A percentile compares a stretch with the other conserved stretches of the same genome.
These are phyloP conservation scores for Chalcis sispes DNA, from an alignment of 2,888 invertebrate species.

Conservation along the genomic window DNA sequence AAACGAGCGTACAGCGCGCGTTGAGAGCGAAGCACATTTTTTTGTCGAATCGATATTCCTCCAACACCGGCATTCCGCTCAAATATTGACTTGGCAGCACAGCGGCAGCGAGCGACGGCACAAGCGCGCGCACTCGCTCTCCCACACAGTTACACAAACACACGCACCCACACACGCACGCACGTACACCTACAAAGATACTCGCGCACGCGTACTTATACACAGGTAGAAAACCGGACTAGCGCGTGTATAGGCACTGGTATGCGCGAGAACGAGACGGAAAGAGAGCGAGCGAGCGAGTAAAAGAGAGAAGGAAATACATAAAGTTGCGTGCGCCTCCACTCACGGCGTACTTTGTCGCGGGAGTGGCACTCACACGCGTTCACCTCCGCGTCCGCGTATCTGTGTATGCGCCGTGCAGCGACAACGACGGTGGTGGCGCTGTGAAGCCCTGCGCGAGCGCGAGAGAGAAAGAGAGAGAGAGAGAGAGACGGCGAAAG, in stretches of 20 bases:
- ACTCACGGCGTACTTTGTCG: too few species aligned
- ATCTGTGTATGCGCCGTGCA: background rate
- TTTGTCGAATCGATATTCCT: conserved; percentile 72
- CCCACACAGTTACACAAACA: background rate
- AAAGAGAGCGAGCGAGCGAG: background rate
- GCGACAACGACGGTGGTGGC: conserved; percentile 6
- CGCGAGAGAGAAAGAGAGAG: background rate
- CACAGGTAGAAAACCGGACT: too few species aligned
- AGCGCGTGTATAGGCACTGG: background rate
- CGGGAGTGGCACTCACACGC: conserved; percentile 51
- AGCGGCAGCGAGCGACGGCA: conserved; percentile 31
- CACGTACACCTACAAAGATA: conserved; percentile 37
- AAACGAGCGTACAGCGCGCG: background rate
- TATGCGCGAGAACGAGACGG: background rate
- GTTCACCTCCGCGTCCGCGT: background rate
- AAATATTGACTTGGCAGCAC: conserved; percentile 74
- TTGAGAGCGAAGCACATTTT: conserved; percentile 53
- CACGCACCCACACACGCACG: background rate
- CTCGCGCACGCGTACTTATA: background rate
- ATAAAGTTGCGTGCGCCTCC: conserved; percentile 58
- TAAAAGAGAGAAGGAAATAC: too few species aligned
- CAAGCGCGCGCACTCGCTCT: conserved; percentile 61
- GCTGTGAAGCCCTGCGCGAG: background rate
- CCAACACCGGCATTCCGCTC: conserved; percentile 65
- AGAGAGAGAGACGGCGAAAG: conserved; percentile 4